These are phyloP conservation scores for Druceiella hillmani DNA, from an alignment of 2,888 invertebrate species.

Conservation along the genomic window DNA sequence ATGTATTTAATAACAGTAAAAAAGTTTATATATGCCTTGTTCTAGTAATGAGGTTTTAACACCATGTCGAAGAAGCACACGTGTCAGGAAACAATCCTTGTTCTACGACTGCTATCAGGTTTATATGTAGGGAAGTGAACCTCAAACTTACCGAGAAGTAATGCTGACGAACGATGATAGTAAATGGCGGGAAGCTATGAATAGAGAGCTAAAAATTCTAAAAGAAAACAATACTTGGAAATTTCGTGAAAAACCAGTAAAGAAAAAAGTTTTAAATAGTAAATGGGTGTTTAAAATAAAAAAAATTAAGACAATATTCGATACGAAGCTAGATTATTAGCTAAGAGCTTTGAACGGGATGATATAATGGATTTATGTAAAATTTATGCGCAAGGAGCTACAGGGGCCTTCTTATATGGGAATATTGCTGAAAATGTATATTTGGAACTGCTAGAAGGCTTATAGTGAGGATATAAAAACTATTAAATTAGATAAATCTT, in stretches of 20 bases:
- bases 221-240: constrained; percentile 16
- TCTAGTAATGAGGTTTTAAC: too few species aligned
- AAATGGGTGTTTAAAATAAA: constrained; percentile 26
- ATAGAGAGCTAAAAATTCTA: constrained; percentile 14
- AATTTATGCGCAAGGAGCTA: constrained; percentile 21
- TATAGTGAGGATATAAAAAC: too few species aligned
- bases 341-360: constrained; percentile 20
- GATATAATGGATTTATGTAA: constrained; percentile 12
- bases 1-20: too few species aligned
- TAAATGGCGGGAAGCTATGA: constrained; percentile 16
- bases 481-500: too few species aligned
- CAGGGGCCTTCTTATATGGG: too few species aligned
- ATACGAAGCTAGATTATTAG: constrained; percentile 20
- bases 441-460: too few species aligned
- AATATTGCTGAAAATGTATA: too few species aligned
- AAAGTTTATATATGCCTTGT: too few species aligned
- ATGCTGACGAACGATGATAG: constrained; percentile 15
- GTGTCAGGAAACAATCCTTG: constrained; percentile 13
- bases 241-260: constrained; percentile 7
- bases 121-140: constrained; percentile 8
- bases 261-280: constrained; percentile 15
- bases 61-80: neutral
- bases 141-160: constrained; percentile 19
- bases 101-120: constrained; percentile 18
- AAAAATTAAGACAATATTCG: constrained; percentile 4